A percentile compares a stretch with the other conserved stretches of the same genome.
phyloP scores from a whole-genome alignment of 92 coral and sea anemone genomes.

The Zoanthus sociatus region DNA sequence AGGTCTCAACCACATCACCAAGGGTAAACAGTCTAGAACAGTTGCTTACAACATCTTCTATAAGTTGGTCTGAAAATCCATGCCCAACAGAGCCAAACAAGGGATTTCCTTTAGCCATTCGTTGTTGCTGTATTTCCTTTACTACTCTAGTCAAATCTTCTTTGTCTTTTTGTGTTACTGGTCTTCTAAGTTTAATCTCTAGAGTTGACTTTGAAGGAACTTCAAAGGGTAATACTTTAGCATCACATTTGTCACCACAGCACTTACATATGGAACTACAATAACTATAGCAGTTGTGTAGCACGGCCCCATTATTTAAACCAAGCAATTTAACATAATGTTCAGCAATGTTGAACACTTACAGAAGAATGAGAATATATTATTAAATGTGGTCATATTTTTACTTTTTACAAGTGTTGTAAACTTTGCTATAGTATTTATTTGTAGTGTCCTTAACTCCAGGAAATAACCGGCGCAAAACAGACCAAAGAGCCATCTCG shows the following conservation, averaged over 20 bases:
- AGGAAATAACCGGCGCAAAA: no score
- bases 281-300: conserved; percentile 50
- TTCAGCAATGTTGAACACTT: neutral
- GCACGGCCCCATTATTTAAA: neutral
- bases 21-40: conserved; percentile 20
- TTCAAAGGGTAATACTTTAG: conserved; percentile 4
- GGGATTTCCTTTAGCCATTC: conserved; percentile 16
- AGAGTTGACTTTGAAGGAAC: neutral
- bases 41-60: conserved; percentile 32
- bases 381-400: neutral
- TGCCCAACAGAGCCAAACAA: conserved; percentile 28
- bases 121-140: conserved; percentile 29
- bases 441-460: neutral
- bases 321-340: neutral
- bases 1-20: conserved; percentile 3
- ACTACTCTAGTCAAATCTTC: conserved; percentile 45
- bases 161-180: neutral
- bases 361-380: neutral
- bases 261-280: conserved; percentile 40
- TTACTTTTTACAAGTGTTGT: neutral
- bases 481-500: no score
- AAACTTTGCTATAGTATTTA: neutral
- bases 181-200: conserved; percentile 11
- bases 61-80: conserved; percentile 30
- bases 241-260: conserved; percentile 5